phyloP scores from a whole-genome alignment of 2,797 vertebrate genomes.

The Tenualosa thibaudeaui region DNA sequence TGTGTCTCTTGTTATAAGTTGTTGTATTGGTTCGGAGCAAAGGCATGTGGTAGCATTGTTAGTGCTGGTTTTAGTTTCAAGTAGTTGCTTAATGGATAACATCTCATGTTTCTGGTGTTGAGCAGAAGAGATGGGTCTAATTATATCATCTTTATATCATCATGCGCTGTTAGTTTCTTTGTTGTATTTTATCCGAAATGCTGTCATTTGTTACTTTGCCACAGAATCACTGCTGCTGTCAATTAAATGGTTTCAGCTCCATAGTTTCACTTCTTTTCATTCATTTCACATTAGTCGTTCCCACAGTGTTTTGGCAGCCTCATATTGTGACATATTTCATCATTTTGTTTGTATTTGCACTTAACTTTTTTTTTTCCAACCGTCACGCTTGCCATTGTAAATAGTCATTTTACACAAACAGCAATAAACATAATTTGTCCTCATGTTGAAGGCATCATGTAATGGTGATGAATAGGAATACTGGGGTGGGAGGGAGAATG shows the following conservation, averaged over 20 bases:
- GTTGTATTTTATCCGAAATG: not conserved
- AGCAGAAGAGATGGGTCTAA: not conserved
- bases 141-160: not conserved
- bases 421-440: constrained; percentile 61
- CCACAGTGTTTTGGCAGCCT: not conserved
- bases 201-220: not conserved
- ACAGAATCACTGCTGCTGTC: not conserved
- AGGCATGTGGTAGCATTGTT: constrained; percentile 9
- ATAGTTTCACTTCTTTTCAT: not conserved
- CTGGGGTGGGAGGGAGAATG: constrained; percentile 10
- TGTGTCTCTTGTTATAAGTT: constrained; percentile 33
- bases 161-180: not conserved
- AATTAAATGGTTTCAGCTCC: not conserved
- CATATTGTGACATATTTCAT: not conserved
- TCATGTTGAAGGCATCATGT: constrained; percentile 58
- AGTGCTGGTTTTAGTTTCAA: not conserved
- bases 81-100: not conserved
- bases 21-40: not conserved
- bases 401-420: constrained; percentile 51
- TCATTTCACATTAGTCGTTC: not conserved
- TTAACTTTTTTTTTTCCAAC: constrained; percentile 41
- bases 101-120: not conserved
- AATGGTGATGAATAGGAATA: constrained; percentile 36
- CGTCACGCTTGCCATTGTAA: constrained; percentile 59
- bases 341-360: constrained; percentile 54